Evolutionary conservation across 2,888 invertebrate genomes (phyloP).

Genomic region (Campoplex nolae): DNA sequence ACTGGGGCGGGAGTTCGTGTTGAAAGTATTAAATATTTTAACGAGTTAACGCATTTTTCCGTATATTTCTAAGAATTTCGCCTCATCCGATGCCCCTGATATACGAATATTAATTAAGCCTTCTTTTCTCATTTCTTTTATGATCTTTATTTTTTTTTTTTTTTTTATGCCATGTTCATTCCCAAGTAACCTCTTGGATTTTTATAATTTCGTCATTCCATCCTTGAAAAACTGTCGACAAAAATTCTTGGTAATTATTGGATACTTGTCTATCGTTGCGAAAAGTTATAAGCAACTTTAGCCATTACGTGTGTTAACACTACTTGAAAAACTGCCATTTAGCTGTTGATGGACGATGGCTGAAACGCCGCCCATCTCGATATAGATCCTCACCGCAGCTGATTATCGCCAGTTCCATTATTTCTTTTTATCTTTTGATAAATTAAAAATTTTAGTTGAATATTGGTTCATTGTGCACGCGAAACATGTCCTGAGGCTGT

Average conservation of each 20-base stretch:
- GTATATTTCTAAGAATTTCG: not conserved
- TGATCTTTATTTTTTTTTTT: not conserved
- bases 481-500: not conserved
- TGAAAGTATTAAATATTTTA: not conserved
- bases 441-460: not conserved
- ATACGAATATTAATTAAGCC: not conserved
- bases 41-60: not conserved
- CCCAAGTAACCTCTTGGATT: too few species aligned
- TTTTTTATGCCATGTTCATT: not conserved
- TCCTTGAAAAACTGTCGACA: too few species aligned
- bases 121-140: not conserved
- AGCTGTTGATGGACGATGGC: not conserved
- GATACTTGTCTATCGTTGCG: too few species aligned
- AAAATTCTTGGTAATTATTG: too few species aligned
- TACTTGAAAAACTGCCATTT: too few species aligned
- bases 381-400: not conserved
- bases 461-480: not conserved
- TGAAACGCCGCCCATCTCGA: not conserved
- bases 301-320: not conserved
- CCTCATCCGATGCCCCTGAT: not conserved
- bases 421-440: not conserved
- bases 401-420: not conserved
- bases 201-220: too few species aligned
- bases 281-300: not conserved
- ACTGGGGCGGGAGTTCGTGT: not conserved